These are phyloP conservation scores for Apoda limacodes DNA, from an alignment of 2,888 invertebrate genomes.

Conservation along the genomic window DNA sequence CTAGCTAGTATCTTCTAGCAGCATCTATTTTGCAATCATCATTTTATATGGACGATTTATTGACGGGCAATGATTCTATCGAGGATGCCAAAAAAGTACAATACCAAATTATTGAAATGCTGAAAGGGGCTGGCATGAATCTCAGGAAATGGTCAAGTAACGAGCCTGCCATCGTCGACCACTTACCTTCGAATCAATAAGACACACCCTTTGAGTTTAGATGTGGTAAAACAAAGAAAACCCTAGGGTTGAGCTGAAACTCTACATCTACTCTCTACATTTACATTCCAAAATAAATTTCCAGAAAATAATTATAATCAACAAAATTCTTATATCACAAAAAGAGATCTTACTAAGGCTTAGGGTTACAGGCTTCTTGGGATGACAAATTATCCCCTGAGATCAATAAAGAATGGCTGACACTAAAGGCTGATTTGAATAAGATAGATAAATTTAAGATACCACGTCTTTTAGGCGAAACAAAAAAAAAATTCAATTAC, in stretches of 20 bases:
- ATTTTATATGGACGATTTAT: slow-evolving; percentile 4
- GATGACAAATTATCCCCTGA: too few relatives aligned
- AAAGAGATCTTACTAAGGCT: slow-evolving; percentile 6
- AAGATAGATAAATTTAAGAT: slow-evolving; percentile 1
- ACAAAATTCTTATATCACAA: too few relatives aligned
- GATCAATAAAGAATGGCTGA: too few relatives aligned
- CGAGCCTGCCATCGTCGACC: too few relatives aligned
- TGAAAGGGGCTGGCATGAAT: slow-evolving; percentile 6
- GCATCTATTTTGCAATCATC: background rate
- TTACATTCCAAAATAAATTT: slow-evolving; percentile 5
- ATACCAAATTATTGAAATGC: slow-evolving; percentile 2
- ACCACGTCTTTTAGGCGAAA: slow-evolving; percentile 2
- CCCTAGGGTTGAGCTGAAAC: slow-evolving; percentile 6
- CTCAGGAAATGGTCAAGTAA: slow-evolving; percentile 8
- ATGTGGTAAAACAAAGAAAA: slow-evolving; percentile 4
- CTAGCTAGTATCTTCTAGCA: background rate
- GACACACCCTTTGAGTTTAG: slow-evolving; percentile 2
- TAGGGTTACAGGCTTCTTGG: slow-evolving; percentile 1
- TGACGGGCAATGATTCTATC: slow-evolving; percentile 2
- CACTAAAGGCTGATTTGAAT: slow-evolving; percentile 1
- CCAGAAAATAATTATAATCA: too few relatives aligned
- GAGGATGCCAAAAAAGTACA: slow-evolving; percentile 1
- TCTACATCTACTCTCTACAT: slow-evolving; percentile 4
- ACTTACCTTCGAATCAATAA: too few relatives aligned
- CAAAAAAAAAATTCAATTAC: slow-evolving; percentile 1